Base-by-base conservation (phyloP, 2,113 vertebrate genomes). In the Falcunculus frontatus region DNA sequence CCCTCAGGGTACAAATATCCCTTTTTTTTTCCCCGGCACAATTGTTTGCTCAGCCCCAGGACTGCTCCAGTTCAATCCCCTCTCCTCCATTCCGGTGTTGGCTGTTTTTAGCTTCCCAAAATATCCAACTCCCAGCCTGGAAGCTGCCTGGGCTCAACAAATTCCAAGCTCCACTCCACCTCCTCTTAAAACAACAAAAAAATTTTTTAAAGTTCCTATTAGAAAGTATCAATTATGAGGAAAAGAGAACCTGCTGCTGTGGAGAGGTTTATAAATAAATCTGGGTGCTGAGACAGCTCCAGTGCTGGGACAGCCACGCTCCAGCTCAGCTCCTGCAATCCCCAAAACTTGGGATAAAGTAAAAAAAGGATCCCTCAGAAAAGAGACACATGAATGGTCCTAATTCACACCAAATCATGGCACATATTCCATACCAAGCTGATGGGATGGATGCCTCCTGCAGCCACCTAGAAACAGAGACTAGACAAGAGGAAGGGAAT, bases 81-180 rank as follows among this genome's bases (percentile, higher is more conserved):
- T 53, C 63, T 32, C 35, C 37, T 69, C 84, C 70, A 62, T 22
- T 64, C 73, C 23, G 46, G 56, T 20, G 0, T 37, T 84, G 72
- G 55, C 55, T 29, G 29, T 16, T 23, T n/a, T 17, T 41, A 47
- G 30, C 56, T 73, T 83, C 91, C 95, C 91, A 91, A 96, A 96
- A 96, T 94, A 97, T 35, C 78, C 91, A 92, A 35, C 74, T 89
- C 86, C 87, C 39, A 53, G 55, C 44, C 74, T 95, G 81, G 69
- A 65, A 73, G 57, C 72, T 87, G 47, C n/a, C 57, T 68, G 56
- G 84, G 42, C 85, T 87, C 49, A 85, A 85, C 44, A 89, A 93
- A 93, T 63, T 81, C 68, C 72, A 96, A 70, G 17, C 55, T 64
- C 18, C 25, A 42, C 41, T 23, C 33, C 16, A n/a, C 6, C 35